Evolutionary conservation across 2,888 invertebrate species (phyloP).

Genomic region (Crepidodera aurea): DNA sequence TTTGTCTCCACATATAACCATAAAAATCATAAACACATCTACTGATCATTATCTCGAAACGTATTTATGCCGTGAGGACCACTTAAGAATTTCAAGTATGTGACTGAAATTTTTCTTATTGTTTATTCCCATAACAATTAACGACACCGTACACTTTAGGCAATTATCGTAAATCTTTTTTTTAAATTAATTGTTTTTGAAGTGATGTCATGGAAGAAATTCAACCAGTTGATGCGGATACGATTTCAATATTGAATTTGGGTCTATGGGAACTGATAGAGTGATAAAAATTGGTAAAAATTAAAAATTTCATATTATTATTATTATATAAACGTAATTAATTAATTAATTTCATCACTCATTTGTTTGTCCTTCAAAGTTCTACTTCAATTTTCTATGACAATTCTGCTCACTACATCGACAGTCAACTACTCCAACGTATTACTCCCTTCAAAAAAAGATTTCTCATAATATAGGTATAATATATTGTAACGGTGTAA

Average conservation of each 20-base stretch:
- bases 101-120: conserved; percentile 31
- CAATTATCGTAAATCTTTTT: conserved; percentile 33
- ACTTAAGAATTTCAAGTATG: conserved; percentile 36
- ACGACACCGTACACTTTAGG: conserved; percentile 27
- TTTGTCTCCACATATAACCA: conserved; percentile 24
- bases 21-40: conserved; percentile 34
- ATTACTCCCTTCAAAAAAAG: too few species aligned
- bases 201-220: conserved; percentile 19
- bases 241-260: conserved; percentile 9
- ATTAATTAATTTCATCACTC: too few species aligned
- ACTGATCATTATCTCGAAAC: conserved; percentile 26
- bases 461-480: too few species aligned
- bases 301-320: too few species aligned
- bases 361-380: too few species aligned
- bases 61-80: conserved; percentile 36
- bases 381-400: too few species aligned
- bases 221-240: conserved; percentile 17
- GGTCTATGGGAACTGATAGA: too few species aligned
- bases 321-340: too few species aligned
- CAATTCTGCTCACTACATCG: too few species aligned
- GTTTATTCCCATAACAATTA: conserved; percentile 37
- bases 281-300: too few species aligned
- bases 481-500: too few species aligned
- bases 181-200: conserved; percentile 29
- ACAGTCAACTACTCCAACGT: too few species aligned